Base-by-base conservation (phyloP, 64 coral and sea anemone species). In the Platygyra sinensis region DNA sequence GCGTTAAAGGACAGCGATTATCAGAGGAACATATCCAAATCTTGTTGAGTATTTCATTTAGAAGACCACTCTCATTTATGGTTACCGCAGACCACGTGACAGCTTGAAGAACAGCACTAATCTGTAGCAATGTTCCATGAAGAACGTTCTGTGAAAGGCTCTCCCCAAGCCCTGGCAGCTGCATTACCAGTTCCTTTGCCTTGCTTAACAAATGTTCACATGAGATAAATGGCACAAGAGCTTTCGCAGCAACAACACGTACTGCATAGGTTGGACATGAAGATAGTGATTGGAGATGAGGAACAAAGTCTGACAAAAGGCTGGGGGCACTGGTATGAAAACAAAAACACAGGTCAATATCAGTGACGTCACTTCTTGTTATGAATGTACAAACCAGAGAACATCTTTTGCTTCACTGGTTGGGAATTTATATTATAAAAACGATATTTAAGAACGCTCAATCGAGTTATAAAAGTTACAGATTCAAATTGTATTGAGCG, bases 41-140 rank as follows among this genome's bases (percentile, higher is more conserved):
- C 36, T 75, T 83, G 9, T 73, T 73, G 5, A 71, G 63, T 14
- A 92, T 33, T 18, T 62, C 79, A 61, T 83, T 75, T n/a, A 89
- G 10, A 57, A 89, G 61, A 30, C n/a, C 49, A 38, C n/a, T 27
- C 17, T 60, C 59, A 29, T 17, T 62, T 28, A 24, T 67, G 29
- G 36, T 30, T 52, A 87, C 73, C n/a, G 55, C 30, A 82, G 74
- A 89, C 46, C 39, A 77, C 3, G 30, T n/a, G 14, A 71, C 60
- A 79, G 86, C 77, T 29, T 74, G 72, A 69, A 92, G 80, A 50
- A 94, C 76, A 12, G 27, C 49, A 15, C 80, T 76, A 71, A 94
- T 89, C 69, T 95, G 94, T 8, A 80, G 91, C 57, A 95, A 78
- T 51, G 78, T 92, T 29, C 94, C 94, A 46, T 95, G 94, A 49